Conservation (phyloP, 2,797 vertebrate genomes). For the Artibeus lituratus region DNA sequence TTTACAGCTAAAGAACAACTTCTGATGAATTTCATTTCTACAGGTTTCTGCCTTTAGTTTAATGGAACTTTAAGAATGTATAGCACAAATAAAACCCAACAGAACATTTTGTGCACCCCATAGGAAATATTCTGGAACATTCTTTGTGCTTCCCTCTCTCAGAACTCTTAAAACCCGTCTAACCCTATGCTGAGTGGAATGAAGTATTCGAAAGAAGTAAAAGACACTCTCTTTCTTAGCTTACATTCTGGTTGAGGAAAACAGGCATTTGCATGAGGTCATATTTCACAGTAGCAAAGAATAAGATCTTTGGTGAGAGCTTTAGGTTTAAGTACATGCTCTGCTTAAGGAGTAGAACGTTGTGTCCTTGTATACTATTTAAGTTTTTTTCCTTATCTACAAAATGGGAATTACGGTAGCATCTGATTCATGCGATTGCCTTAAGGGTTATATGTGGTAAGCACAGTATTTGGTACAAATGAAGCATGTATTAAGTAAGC, state of each 20-base stretch:
- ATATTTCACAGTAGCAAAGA: slow-evolving; percentile 41
- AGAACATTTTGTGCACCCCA: not conserved
- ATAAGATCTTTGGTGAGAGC: slow-evolving; percentile 3
- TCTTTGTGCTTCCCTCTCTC: not conserved
- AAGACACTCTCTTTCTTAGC: slow-evolving; percentile 29
- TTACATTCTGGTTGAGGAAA: slow-evolving; percentile 18
- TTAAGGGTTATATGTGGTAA: slow-evolving; percentile 11
- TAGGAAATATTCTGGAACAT: not conserved
- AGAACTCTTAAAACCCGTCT: not conserved
- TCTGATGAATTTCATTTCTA: not conserved
- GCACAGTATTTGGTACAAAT: not conserved
- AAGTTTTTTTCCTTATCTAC: not conserved
- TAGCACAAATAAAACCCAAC: not conserved
- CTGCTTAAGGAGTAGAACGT: not conserved
- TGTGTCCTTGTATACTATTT: not conserved
- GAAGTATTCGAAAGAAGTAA: not conserved
- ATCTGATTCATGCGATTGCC: not conserved
- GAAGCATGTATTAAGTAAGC: not conserved
- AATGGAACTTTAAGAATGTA: not conserved
- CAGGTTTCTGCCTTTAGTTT: slow-evolving; percentile 1
- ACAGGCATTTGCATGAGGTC: slow-evolving; percentile 43
- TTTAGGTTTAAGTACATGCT: not conserved
- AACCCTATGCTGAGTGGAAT: not conserved
- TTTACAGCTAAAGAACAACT: not conserved
- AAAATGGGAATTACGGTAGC: not conserved